A percentile compares a stretch with the other conserved stretches of the same genome.
Evolutionary conservation across 2,888 invertebrate genomes (phyloP).

Genomic region (Noctuana brunneofusca): DNA sequence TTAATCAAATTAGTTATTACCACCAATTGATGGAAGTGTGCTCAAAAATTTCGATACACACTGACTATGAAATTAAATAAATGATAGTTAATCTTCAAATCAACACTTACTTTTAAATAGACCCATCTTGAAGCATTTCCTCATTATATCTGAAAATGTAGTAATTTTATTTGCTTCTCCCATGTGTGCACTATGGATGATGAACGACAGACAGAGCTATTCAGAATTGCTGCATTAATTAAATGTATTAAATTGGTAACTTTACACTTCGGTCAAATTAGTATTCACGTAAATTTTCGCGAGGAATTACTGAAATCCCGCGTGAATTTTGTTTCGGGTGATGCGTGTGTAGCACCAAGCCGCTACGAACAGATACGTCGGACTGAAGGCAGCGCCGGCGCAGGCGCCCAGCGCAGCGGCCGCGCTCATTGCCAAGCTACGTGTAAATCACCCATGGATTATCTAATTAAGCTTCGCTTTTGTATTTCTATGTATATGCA

Average conservation of each 20-base stretch:
- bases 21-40: too few species aligned
- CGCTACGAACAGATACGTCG: constrained; percentile 61
- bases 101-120: constrained; percentile 74
- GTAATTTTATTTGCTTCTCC: constrained; percentile 62
- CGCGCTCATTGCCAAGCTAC: constrained; percentile 68
- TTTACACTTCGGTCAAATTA: background rate
- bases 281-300: constrained; percentile 10
- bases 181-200: constrained; percentile 50
- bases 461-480: constrained; percentile 34
- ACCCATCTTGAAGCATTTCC: constrained; percentile 80
- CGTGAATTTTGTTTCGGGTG: constrained; percentile 24
- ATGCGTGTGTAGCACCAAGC: constrained; percentile 60
- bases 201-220: background rate
- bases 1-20: too few species aligned
- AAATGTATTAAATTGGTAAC: background rate
- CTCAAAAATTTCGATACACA: background rate
- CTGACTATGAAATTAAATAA: background rate
- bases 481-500: constrained; percentile 29
- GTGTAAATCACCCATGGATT: constrained; percentile 48
- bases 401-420: constrained; percentile 45
- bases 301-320: constrained; percentile 23
- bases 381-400: constrained; percentile 57
- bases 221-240: background rate
- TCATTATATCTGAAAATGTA: constrained; percentile 66
- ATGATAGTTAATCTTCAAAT: background rate